Percentiles rank a stretch among this genome's conserved stretches.
Conservation (phyloP, 2,888 invertebrate species). For the Agrenia bidenticulata region DNA sequence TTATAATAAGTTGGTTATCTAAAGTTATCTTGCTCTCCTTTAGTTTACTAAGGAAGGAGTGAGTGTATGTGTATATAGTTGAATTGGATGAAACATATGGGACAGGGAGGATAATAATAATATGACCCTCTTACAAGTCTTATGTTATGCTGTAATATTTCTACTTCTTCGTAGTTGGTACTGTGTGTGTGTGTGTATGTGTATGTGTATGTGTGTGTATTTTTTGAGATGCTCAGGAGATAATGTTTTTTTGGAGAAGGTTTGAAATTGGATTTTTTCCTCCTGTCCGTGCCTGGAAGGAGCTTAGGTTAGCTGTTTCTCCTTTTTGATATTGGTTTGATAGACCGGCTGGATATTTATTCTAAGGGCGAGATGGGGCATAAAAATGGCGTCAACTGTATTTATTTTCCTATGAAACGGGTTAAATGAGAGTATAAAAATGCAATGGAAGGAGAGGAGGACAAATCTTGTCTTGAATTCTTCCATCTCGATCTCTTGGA, state of each 20-base stretch:
- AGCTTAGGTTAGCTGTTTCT: conserved; percentile 17
- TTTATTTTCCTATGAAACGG: conserved; percentile 52
- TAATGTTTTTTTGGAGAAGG: conserved; percentile 13
- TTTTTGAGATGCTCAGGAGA: conserved; percentile 8
- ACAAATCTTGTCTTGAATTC: conserved; percentile 28
- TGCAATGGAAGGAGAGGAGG: conserved; percentile 49
- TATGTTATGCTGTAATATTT: no score
- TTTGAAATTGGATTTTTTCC: conserved; percentile 25
- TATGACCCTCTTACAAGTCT: no score
- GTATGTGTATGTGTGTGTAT: neutral
- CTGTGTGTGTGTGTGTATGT: no score
- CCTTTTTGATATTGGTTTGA: conserved; percentile 21
- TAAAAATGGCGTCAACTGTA: conserved; percentile 53
- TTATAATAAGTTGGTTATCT: neutral
- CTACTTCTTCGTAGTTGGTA: no score
- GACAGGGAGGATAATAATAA: no score
- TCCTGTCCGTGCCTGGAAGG: conserved; percentile 9
- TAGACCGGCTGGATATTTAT: conserved; percentile 28
- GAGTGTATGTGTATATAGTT: no score
- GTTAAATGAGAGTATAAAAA: conserved; percentile 53
- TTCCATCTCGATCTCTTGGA: no score
- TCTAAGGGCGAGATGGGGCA: conserved; percentile 31
- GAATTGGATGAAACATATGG: no score
- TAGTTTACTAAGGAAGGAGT: no score
- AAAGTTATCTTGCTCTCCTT: no score